These are phyloP conservation scores for Taxidea taxus DNA, from an alignment of 2,113 vertebrate species.

Conservation along the genomic window DNA sequence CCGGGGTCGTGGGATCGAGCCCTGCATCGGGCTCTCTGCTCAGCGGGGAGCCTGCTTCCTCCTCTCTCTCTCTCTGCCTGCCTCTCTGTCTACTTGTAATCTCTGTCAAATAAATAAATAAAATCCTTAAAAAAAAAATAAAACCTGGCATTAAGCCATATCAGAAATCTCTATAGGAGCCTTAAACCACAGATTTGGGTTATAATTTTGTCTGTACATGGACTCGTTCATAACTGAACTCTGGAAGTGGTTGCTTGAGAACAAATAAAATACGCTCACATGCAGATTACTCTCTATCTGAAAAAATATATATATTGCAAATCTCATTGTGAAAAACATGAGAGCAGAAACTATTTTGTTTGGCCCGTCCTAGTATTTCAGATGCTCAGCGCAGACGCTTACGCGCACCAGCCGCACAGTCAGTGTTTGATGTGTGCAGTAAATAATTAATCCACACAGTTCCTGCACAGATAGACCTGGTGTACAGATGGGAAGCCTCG, in stretches of 20 bases:
- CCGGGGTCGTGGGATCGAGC: no score
- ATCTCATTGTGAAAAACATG: not conserved
- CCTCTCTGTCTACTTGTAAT: no score
- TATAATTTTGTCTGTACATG: not conserved
- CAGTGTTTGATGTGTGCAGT: not conserved
- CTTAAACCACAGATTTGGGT: not conserved
- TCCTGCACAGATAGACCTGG: not conserved
- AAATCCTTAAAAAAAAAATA: no score
- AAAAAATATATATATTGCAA: not conserved
- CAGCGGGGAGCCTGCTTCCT: no score
- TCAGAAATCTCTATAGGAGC: not conserved
- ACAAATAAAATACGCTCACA: not conserved
- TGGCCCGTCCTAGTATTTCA: not conserved
- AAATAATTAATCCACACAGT: not conserved
- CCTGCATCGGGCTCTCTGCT: no score
- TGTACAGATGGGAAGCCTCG: not conserved
- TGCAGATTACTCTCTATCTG: not conserved
- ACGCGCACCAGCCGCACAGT: not conserved
- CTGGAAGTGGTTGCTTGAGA: not conserved
- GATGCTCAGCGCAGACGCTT: not conserved
- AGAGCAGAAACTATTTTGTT: not conserved
- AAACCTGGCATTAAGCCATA: not conserved
- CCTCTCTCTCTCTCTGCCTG: no score
- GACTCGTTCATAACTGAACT: not conserved
- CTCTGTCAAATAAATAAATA: no score